Evolutionary conservation across 2,113 vertebrate species (phyloP).

Genomic region (Microcebus tavaratra): DNA sequence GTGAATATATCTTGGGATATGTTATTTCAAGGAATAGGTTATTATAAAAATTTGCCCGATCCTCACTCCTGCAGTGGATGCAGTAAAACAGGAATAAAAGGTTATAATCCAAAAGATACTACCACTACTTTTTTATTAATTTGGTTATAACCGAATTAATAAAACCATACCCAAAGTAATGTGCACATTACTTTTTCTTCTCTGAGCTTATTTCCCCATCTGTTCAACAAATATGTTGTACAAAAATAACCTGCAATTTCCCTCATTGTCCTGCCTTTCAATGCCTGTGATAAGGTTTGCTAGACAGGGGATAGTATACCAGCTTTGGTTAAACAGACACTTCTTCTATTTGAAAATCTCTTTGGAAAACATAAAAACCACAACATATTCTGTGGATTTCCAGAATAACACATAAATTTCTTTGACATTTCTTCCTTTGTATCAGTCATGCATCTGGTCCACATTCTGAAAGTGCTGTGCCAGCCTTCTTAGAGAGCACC

Average conservation of each 20-base stretch:
- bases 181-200: background rate
- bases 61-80: background rate
- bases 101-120: background rate
- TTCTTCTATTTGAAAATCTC: background rate
- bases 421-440: background rate
- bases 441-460: background rate
- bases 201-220: background rate
- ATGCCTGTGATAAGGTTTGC: background rate
- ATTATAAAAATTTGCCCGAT: background rate
- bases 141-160: background rate
- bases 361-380: background rate
- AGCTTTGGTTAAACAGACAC: background rate
- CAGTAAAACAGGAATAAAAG: background rate
- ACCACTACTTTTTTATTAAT: background rate
- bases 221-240: background rate
- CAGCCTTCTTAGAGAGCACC: background rate
- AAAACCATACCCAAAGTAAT: too few species aligned
- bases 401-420: background rate
- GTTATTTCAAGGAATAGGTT: background rate
- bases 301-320: background rate
- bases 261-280: background rate
- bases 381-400: background rate
- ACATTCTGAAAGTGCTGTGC: background rate
- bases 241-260: background rate
- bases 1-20: background rate